These are phyloP conservation scores for Scomber colias DNA, from an alignment of 2,113 vertebrate genomes.

Conservation along the genomic window DNA sequence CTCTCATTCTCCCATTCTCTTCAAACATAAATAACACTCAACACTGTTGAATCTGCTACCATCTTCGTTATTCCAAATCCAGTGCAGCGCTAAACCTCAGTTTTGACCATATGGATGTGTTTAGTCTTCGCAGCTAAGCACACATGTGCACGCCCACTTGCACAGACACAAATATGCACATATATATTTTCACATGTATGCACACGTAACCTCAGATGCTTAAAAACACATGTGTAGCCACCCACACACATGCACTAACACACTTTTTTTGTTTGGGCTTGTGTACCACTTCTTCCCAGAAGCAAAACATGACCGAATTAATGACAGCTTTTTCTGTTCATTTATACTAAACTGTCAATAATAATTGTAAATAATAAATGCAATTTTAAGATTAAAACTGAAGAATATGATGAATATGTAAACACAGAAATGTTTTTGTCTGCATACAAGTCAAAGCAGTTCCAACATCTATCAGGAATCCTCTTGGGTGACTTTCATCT, in stretches of 20 bases:
- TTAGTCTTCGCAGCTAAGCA: conserved; percentile 69
- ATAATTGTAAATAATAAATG: background rate
- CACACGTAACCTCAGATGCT: conserved; percentile 26
- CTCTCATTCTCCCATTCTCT: background rate
- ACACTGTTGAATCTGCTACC: conserved; percentile 35
- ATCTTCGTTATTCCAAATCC: conserved; percentile 57
- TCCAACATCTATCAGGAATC: conserved; percentile 52
- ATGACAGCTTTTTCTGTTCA: background rate
- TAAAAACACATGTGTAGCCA: background rate
- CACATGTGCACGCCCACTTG: conserved; percentile 48
- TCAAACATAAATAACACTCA: conserved; percentile 27
- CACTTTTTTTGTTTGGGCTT: background rate
- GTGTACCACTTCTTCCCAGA: background rate
- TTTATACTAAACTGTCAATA: background rate
- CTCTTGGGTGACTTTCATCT: conserved; percentile 84
- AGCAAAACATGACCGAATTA: background rate
- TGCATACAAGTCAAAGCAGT: background rate
- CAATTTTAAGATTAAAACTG: background rate
- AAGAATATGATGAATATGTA: background rate
- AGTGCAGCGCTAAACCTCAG: conserved; percentile 53
- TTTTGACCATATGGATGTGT: conserved; percentile 81
- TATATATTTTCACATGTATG: conserved; percentile 39
- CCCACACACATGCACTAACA: conserved; percentile 1
- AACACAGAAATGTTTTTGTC: background rate
- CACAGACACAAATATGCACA: conserved; percentile 32